Evolutionary conservation across 2,113 vertebrate genomes (phyloP).

Genomic region (Prinia subflava): DNA sequence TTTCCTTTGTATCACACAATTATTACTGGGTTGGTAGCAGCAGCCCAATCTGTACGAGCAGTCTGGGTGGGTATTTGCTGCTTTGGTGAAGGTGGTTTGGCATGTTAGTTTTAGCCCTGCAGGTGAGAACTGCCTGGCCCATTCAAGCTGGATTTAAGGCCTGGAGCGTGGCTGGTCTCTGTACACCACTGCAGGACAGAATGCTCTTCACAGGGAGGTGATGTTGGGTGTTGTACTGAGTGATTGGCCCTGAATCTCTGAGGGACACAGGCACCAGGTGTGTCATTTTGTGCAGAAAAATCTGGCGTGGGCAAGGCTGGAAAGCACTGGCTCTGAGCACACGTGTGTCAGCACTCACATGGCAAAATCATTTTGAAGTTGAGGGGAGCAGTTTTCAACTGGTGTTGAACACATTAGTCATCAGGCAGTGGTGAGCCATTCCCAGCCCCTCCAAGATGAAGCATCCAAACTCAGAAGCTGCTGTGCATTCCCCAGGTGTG

Average conservation of each 20-base stretch:
- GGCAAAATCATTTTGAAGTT: not conserved
- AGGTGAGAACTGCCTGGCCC: not conserved
- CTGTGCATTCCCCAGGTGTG: not conserved
- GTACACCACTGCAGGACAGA: not conserved
- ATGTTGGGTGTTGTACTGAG: rapidly evolving
- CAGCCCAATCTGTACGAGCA: not conserved
- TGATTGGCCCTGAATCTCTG: rapidly evolving
- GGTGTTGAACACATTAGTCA: rapidly evolving
- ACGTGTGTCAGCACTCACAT: rapidly evolving
- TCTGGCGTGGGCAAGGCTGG: not conserved
- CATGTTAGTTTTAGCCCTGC: not conserved
- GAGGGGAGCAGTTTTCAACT: not conserved
- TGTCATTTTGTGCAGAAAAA: not conserved
- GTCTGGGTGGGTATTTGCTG: not conserved
- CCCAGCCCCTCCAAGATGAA: not conserved
- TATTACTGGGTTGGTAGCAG: not conserved
- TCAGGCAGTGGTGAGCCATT: not conserved
- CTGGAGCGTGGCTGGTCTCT: not conserved
- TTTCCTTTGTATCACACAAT: not conserved
- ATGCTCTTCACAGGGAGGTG: not conserved
- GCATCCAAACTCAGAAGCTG: not conserved
- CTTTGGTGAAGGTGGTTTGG: not conserved
- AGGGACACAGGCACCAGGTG: rapidly evolving
- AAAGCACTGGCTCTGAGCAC: not conserved
- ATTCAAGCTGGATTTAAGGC: not conserved